phyloP scores from a whole-genome alignment of 2,888 invertebrate genomes.

The Machimus rusticus region DNA sequence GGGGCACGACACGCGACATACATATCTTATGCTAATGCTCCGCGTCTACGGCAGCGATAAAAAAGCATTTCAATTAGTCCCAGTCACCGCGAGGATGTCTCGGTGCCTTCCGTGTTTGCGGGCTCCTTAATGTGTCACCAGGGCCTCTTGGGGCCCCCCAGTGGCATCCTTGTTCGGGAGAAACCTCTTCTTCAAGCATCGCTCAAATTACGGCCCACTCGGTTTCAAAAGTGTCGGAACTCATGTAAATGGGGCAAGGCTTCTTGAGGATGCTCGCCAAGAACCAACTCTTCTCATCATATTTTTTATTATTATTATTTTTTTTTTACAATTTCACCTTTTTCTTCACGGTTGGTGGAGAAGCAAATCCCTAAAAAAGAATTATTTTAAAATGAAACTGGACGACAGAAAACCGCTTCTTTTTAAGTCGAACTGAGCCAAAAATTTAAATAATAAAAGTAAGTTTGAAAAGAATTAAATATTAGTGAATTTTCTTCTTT shows the following conservation, averaged over 20 bases:
- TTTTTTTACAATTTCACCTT: not conserved
- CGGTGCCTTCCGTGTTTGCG: not conserved
- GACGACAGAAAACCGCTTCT: not conserved
- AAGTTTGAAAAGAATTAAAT: too few species aligned
- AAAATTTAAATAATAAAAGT: too few species aligned
- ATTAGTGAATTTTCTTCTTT: too few species aligned
- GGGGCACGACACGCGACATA: not conserved
- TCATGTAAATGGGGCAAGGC: slow-evolving; percentile 18
- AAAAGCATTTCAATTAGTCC: slow-evolving; percentile 21
- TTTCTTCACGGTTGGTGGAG: not conserved
- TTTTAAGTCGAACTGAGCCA: not conserved
- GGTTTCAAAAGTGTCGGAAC: slow-evolving; percentile 5
- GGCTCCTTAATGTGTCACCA: slow-evolving; percentile 5
- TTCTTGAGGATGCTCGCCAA: not conserved
- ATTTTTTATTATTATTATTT: too few species aligned
- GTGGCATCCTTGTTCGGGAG: not conserved
- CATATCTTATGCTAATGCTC: not conserved
- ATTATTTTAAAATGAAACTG: not conserved
- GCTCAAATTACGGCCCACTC: slow-evolving; percentile 23
- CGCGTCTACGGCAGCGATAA: not conserved
- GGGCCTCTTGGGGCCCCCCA: not conserved
- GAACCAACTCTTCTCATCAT: not conserved
- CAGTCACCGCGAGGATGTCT: not conserved
- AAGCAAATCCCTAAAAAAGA: not conserved
- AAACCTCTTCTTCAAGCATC: slow-evolving; percentile 23